Conservation (phyloP, 2,797 vertebrate species). For the Echiichthys vipera region DNA sequence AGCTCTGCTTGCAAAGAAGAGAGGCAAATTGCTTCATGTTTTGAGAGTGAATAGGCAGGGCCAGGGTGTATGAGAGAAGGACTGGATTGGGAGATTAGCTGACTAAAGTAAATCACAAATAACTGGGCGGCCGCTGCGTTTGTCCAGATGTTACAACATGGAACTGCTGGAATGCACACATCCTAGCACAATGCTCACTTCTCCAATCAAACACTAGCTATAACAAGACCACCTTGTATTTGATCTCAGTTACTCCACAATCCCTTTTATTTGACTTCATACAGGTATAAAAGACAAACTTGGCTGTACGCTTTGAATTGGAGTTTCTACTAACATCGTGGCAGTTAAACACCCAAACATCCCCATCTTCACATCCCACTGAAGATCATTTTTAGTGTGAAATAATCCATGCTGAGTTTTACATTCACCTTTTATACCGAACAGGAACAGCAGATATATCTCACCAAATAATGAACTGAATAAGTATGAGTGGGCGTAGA, state of each 20-base stretch:
- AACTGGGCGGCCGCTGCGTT: slow-evolving; percentile 2
- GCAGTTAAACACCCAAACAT: not conserved
- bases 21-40: not conserved
- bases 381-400: not conserved
- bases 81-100: slow-evolving; percentile 10
- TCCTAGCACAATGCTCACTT: not conserved
- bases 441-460: not conserved
- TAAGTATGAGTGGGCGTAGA: not conserved
- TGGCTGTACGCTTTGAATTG: not conserved
- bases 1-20: slow-evolving; percentile 3
- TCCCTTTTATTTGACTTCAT: not conserved
- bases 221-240: not conserved
- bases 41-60: not conserved
- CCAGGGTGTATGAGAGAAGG: not conserved
- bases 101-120: slow-evolving; percentile 15
- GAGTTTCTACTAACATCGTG: not conserved
- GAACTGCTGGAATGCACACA: not conserved
- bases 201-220: not conserved
- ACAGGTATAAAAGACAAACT: not conserved
- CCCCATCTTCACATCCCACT: not conserved
- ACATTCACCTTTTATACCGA: not conserved
- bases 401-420: not conserved
- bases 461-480: not conserved
- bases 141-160: slow-evolving; percentile 1
- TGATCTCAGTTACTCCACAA: not conserved